Evolutionary conservation across 2,113 vertebrate species (phyloP).

Genomic region (Apteryx owenii): DNA sequence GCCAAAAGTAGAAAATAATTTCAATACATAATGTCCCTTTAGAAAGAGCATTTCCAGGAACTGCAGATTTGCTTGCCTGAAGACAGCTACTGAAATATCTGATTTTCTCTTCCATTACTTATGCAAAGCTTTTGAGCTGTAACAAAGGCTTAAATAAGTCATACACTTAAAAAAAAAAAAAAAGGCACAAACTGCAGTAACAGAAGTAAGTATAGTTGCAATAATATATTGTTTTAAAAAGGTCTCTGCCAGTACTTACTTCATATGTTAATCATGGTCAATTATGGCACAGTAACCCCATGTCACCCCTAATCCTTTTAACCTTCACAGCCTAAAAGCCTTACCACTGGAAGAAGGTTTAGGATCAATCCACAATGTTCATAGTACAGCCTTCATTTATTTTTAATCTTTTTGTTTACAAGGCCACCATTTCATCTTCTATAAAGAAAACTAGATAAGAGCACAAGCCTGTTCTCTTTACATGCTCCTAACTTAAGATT

Average conservation of each 20-base stretch:
- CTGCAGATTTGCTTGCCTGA: neutral
- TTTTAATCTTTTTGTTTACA: neutral
- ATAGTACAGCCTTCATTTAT: neutral
- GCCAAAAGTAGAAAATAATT: neutral
- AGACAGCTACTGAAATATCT: neutral
- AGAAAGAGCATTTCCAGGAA: neutral
- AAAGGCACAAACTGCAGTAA: neutral
- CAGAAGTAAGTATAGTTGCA: neutral
- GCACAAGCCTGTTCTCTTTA: neutral
- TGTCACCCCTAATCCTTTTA: neutral
- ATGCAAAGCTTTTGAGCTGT: neutral
- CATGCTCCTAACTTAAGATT: neutral
- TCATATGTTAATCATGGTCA: neutral
- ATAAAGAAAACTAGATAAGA: neutral
- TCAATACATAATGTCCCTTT: neutral
- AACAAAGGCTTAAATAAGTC: neutral
- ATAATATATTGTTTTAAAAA: neutral
- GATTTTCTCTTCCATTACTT: neutral
- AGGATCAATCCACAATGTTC: neutral
- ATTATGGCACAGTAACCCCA: neutral
- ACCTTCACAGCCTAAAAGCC: neutral
- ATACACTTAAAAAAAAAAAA: neutral
- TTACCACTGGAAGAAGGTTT: neutral
- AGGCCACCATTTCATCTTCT: neutral
- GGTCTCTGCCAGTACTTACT: neutral